Conservation (phyloP, 1,140 invertebrate species). For the Zaprionus ghesquierei region DNA sequence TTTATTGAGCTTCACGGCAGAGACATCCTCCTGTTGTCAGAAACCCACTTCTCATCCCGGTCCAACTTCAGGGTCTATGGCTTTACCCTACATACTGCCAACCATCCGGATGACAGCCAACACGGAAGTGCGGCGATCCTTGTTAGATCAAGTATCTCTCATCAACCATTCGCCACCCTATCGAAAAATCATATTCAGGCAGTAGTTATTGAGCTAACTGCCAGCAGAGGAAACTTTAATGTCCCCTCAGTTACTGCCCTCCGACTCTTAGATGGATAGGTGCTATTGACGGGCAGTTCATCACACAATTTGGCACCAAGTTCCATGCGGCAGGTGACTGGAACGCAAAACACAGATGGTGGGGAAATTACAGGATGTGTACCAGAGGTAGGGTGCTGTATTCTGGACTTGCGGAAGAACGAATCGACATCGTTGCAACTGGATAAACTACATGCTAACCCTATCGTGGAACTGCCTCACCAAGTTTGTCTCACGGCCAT, state of each 20-base stretch:
- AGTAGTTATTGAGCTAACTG: too few species aligned
- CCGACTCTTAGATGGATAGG: too few species aligned
- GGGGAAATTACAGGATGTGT: too few species aligned
- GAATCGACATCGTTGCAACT: conserved; percentile 16
- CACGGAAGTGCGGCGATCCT: background rate
- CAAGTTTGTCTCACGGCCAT: too few species aligned
- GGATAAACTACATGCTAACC: conserved; percentile 11
- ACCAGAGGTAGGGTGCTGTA: too few species aligned
- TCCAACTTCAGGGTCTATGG: background rate
- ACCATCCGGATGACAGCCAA: background rate
- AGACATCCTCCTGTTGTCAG: background rate
- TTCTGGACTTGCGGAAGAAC: too few species aligned
- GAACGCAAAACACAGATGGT: too few species aligned
- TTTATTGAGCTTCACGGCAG: background rate
- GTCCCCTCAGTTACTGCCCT: too few species aligned
- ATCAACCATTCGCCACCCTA: background rate
- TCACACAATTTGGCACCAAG: too few species aligned
- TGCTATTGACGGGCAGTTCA: too few species aligned
- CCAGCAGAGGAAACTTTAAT: too few species aligned
- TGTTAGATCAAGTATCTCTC: background rate
- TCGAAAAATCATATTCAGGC: background rate
- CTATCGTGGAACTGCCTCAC: conserved; percentile 11
- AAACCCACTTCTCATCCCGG: background rate
- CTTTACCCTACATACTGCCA: background rate
- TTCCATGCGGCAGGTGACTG: too few species aligned